Evolutionary conservation across 1,140 invertebrate genomes (phyloP).

Genomic region (Drosophila willistoni): DNA sequence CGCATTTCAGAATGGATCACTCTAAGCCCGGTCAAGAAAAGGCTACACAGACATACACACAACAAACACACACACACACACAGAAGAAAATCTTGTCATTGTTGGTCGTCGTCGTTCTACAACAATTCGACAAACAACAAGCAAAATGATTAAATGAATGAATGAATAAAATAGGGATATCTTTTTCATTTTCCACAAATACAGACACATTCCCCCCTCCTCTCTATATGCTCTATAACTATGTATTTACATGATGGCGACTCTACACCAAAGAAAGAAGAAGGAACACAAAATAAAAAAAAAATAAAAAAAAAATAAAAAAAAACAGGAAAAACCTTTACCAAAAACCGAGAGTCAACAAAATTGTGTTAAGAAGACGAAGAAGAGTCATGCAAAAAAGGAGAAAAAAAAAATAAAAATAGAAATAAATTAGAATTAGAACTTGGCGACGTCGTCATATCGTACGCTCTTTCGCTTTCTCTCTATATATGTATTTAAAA

Average conservation of each 20-base stretch:
- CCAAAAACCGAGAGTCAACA: no score
- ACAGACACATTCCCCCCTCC: neutral
- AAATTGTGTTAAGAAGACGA: neutral
- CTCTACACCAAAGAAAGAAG: neutral
- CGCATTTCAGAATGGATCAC: no score
- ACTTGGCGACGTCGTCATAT: neutral
- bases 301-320: neutral
- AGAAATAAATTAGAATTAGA: constrained; percentile 4
- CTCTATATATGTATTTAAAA: constrained; percentile 12
- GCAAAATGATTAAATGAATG: no score
- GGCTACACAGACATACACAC: no score
- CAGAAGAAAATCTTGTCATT: no score
- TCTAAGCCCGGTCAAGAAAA: no score
- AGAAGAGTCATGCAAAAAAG: constrained; percentile 1
- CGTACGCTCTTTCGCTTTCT: neutral
- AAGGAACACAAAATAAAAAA: neutral
- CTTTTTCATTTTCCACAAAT: no score
- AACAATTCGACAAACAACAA: no score
- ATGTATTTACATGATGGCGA: neutral
- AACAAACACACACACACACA: no score
- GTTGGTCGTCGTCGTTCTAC: no score
- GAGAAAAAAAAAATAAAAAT: neutral
- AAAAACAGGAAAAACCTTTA: neutral
- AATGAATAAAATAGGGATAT: no score
- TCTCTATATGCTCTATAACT: neutral